Evolutionary conservation across 2,113 vertebrate species (phyloP), one percentile per base, ranked within the genome.

Genomic region (Solea solea): DNA sequence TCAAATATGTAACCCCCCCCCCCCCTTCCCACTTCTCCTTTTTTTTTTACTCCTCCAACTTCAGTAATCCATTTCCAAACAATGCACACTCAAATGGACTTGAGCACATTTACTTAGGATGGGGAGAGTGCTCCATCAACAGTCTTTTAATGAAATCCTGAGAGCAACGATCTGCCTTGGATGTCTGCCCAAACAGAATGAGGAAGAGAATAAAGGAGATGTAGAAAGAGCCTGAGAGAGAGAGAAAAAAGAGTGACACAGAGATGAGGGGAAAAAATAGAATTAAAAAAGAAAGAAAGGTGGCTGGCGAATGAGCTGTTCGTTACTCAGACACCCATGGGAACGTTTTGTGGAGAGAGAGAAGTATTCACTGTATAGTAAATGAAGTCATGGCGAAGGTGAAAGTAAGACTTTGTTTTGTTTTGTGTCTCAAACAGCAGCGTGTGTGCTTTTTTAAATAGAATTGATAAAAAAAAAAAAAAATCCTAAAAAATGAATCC

Each of bases 121-220:
- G 66, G 64, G 64, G 74, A 85, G 82, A 88, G 83, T 77, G 85
- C 88, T 90, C 89, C 83, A 89, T 91, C 90, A 91, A 90, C 90
- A 88, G 89, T 77, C 67, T 73, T 90, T 89, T 92, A 87, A 91
- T 91, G 89, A 90, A 90, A 92, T 90, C 84, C 86, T 78, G 80
- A 84, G 84, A 86, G 86, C 76, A 79, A 78, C 70, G 52, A 86
- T 90, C 86, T 82, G 79, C 83, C 73, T 71, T 90, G 87, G 85
- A 90, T 73, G 83, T 72, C 78, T 90, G 86, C 86, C 87, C 86
- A 84, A 88, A 85, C 5, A 79, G 65, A 85, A 77, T 62, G 72
- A 73, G 76, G 62, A 69, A 57, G 70, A 69, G 53, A 59, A 46
- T 4, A 49, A 65, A 74, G 42, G 54, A 44, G 61, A 79, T 28